These are phyloP conservation scores for Oikopleura dioica DNA, from an alignment of 23 tunicate species.

Conservation along the genomic window DNA sequence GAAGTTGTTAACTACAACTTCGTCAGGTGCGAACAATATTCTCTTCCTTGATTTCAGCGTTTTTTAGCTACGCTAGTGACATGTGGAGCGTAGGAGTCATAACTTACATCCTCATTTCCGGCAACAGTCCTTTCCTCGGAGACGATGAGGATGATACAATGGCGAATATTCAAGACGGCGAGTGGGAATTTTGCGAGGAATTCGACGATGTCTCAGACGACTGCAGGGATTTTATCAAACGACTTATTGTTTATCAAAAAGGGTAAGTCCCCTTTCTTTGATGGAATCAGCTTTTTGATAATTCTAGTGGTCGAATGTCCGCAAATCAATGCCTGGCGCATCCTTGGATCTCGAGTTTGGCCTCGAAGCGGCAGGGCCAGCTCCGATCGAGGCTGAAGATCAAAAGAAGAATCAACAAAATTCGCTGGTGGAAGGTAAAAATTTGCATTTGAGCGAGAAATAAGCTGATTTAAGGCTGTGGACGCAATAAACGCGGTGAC, in stretches of 20 bases:
- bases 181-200: background rate
- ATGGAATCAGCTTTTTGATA: background rate
- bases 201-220: background rate
- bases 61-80: background rate
- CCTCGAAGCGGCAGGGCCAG: background rate
- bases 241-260: background rate
- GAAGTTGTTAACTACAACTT: background rate
- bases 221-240: background rate
- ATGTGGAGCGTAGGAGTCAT: background rate
- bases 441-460: too few relatives aligned
- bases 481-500: background rate
- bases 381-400: background rate
- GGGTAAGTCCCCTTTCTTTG: background rate
- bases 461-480: too few relatives aligned
- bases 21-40: too few relatives aligned
- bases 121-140: background rate
- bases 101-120: background rate
- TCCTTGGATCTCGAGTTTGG: background rate
- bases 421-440: background rate
- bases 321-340: background rate
- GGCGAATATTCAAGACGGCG: background rate
- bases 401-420: background rate
- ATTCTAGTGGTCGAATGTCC: background rate
- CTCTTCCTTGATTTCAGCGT: too few relatives aligned
- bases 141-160: background rate